Conservation (phyloP, 1,140 invertebrate species). For the Anastrepha obliqua region DNA sequence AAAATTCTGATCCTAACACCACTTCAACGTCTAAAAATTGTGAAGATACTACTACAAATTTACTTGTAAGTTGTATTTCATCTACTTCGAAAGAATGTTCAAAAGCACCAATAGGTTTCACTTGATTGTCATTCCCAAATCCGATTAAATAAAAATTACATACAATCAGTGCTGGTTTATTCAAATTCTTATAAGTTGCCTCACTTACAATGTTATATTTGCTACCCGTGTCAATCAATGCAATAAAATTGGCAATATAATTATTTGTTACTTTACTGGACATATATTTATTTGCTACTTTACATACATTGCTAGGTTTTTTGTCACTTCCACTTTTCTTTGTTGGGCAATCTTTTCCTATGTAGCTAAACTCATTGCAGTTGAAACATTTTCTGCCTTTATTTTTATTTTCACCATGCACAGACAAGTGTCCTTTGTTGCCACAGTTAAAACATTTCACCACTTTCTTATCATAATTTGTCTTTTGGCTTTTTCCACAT, state of each 20-base stretch:
- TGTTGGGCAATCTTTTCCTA: conserved; percentile 28
- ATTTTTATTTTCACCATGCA: neutral
- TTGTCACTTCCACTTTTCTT: conserved; percentile 7
- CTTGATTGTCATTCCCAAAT: conserved; percentile 5
- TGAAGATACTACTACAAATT: conserved; percentile 11
- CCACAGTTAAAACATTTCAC: conserved; percentile 17
- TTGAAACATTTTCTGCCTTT: too few relatives aligned
- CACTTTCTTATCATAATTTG: neutral
- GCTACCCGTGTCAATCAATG: conserved; percentile 1
- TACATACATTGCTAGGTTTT: neutral
- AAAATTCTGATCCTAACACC: neutral
- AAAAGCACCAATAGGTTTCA: neutral
- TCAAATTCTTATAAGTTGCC: neutral
- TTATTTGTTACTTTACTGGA: neutral
- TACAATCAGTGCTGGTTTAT: neutral
- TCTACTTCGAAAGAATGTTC: conserved; percentile 9
- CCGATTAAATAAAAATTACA: neutral
- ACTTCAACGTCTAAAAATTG: neutral
- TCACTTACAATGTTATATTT: neutral
- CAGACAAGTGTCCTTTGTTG: too few relatives aligned
- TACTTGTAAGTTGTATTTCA: neutral
- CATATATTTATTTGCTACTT: neutral
- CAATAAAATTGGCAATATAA: neutral
- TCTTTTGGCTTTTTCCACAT: neutral
- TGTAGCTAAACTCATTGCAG: conserved; percentile 15